Evolutionary conservation across 2,797 vertebrate genomes (phyloP).

Genomic region (Coracias cyanogaster): DNA sequence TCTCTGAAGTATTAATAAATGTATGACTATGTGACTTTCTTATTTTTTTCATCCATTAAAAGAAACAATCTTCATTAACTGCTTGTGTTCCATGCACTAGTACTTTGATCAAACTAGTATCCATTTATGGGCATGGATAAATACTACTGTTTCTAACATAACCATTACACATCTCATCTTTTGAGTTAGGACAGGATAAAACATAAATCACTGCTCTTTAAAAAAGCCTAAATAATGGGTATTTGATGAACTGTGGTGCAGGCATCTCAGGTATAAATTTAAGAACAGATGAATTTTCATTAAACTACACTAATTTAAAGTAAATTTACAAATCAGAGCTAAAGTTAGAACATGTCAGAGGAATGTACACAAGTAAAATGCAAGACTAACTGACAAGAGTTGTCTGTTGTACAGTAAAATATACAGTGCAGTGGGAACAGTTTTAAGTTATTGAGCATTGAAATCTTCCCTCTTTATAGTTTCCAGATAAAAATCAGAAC

Average conservation of each 20-base stretch:
- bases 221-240: not conserved
- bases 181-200: not conserved
- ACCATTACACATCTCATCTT: not conserved
- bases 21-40: not conserved
- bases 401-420: not conserved
- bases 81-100: not conserved
- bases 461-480: not conserved
- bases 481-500: not conserved
- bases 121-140: not conserved
- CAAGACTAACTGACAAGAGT: not conserved
- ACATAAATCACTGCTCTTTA: not conserved
- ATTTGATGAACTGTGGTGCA: not conserved
- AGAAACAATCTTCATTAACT: not conserved
- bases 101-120: not conserved
- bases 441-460: not conserved
- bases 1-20: not conserved
- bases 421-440: not conserved
- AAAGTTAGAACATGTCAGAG: not conserved
- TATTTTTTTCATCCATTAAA: not conserved
- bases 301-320: not conserved
- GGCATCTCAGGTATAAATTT: not conserved
- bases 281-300: not conserved
- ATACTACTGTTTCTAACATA: not conserved
- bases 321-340: not conserved
- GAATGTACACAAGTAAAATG: not conserved